Base-by-base conservation (phyloP, 2,113 vertebrate genomes). In the Gopherus flavomarginatus region DNA sequence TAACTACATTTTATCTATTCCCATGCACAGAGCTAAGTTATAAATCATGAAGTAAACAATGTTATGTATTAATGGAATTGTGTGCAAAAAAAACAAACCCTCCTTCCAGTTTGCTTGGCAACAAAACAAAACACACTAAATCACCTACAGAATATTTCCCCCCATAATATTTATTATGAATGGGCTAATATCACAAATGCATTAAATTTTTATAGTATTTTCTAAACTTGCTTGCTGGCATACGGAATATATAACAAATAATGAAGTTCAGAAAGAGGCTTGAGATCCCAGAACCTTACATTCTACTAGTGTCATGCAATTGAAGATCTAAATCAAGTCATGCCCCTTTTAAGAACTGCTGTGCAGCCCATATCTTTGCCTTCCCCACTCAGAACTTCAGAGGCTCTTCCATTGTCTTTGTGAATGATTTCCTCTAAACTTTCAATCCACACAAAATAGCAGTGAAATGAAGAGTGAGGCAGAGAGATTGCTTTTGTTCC, bases 1-100 rank as follows among this genome's bases (percentile, higher is more conserved):
- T 92, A 92, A 87, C 84, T 96, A 77, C 84, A 88, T 96, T 95
- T 93, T 69, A 83, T 92, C 81, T 93, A 91, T 84, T 81, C 75
- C 75, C 26, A 81, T 85, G 54, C 93, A 80, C 81, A 96, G 50
- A 79, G 81, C 81, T 86, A 81, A 53, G 86, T 96, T 84, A 90
- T 93, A 91, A 90, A 92, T 94, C 88, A 94, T 87, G 29, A 47
- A 88, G 42, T 44, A 75, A 92, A 16, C n/a, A 52, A 44, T 81
- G 72, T 24, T 91, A 90, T 59, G 8, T 56, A 82, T 77, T 91
- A 82, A 42, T 16, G 87, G 50, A 95, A 62, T 11, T 88, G 26
- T 50, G 38, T n/a, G 38, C 11, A n/a, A 89, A 81, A 50, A 56
- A 42, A 42, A 42, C 42, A 89, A 81, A 50, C 10, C 35, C 0